These are phyloP conservation scores for Lochmaea crataegi DNA, from an alignment of 2,888 invertebrate genomes.

Conservation along the genomic window DNA sequence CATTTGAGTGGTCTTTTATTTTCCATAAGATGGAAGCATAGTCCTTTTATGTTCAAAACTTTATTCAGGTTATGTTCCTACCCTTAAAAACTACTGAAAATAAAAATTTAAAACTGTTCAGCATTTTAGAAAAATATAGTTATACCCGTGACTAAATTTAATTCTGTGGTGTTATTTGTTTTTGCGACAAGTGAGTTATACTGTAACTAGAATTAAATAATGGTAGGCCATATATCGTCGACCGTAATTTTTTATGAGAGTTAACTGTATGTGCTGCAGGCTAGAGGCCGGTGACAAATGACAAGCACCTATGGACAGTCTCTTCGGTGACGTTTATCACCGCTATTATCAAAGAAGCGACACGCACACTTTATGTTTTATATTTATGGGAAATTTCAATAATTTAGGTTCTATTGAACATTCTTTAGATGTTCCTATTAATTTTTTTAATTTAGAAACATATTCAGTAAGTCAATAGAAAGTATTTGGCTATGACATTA, in stretches of 20 bases:
- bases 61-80: no score
- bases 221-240: slow-evolving; percentile 46
- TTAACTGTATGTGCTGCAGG: slow-evolving; percentile 33
- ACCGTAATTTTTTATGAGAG: slow-evolving; percentile 49
- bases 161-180: slow-evolving; percentile 37
- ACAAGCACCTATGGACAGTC: slow-evolving; percentile 37
- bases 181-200: slow-evolving; percentile 49
- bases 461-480: background rate
- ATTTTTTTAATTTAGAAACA: background rate
- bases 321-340: slow-evolving; percentile 28
- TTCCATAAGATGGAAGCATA: no score
- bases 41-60: no score
- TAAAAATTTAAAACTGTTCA: no score
- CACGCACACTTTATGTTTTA: slow-evolving; percentile 19
- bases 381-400: background rate
- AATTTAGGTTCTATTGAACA: background rate
- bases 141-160: slow-evolving; percentile 17
- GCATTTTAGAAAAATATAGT: slow-evolving; percentile 8
- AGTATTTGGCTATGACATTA: slow-evolving; percentile 14
- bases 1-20: no score
- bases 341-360: slow-evolving; percentile 24
- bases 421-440: no score
- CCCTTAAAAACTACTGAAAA: no score
- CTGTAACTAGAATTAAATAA: slow-evolving; percentile 46
- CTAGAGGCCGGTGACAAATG: slow-evolving; percentile 41